Conservation (phyloP, 2,797 vertebrate species). For the Diplodus puntazzo region DNA sequence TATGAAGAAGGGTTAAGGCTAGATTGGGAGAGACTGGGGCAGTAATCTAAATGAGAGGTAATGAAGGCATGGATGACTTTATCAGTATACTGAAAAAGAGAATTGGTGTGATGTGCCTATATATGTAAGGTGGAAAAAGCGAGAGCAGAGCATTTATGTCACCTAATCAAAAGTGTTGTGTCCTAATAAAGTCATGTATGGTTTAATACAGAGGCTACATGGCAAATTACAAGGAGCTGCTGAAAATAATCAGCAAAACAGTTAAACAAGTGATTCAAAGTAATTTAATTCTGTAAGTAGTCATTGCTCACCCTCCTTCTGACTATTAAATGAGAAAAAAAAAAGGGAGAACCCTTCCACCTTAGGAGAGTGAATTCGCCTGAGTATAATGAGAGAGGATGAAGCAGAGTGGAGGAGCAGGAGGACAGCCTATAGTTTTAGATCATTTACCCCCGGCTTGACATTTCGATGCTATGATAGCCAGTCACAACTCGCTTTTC, state of each 20-base stretch:
- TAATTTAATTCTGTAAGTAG: neutral
- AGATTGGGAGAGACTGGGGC: neutral
- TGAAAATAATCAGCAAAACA: neutral
- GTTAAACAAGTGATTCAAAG: neutral
- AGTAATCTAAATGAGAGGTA: neutral
- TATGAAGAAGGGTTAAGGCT: too few species aligned
- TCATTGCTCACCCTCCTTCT: neutral
- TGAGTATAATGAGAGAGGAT: slow-evolving; percentile 5
- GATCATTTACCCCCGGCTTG: slow-evolving; percentile 6
- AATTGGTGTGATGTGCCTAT: neutral
- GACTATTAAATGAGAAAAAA: neutral
- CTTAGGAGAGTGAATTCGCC: neutral
- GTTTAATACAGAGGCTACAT: neutral
- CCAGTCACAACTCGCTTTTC: neutral
- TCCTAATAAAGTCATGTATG: neutral
- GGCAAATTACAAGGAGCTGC: neutral
- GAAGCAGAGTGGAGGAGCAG: neutral
- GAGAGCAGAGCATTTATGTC: neutral
- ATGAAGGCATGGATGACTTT: neutral
- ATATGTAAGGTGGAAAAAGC: neutral
- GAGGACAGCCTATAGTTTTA: neutral
- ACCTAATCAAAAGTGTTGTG: neutral
- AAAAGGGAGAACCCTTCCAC: neutral
- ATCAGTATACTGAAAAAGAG: neutral
- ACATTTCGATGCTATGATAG: slow-evolving; percentile 14